These are phyloP conservation scores for Gallinago undulata DNA, from an alignment of 2,113 vertebrate species.

Conservation along the genomic window DNA sequence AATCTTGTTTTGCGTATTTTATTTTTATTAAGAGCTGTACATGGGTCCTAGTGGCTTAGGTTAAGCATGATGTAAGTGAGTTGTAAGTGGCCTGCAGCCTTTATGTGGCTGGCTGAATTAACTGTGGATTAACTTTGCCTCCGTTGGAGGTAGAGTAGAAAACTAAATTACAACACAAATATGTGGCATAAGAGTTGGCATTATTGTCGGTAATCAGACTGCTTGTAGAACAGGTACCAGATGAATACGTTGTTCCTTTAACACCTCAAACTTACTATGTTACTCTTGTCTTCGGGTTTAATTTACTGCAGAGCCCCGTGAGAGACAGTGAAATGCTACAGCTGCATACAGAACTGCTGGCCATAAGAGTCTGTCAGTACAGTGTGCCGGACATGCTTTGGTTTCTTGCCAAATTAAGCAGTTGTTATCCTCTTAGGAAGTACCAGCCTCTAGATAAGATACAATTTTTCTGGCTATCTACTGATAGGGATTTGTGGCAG, in stretches of 20 bases:
- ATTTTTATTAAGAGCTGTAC: background rate
- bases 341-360: background rate
- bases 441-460: constrained; percentile 13
- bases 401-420: constrained; percentile 28
- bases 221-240: background rate
- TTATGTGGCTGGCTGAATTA: background rate
- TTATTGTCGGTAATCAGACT: background rate
- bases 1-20: background rate
- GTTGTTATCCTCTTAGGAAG: constrained; percentile 12
- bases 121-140: background rate
- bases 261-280: background rate
- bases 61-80: background rate
- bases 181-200: background rate
- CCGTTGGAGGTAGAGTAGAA: background rate
- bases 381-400: background rate
- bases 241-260: background rate
- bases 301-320: background rate
- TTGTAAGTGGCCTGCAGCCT: background rate
- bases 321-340: background rate
- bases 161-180: background rate
- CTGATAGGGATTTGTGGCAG: background rate
- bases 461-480: background rate
- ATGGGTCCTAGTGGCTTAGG: background rate
- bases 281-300: background rate
- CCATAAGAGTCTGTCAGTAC: background rate